A percentile compares a stretch with the other conserved stretches of the same genome.
phyloP scores from a whole-genome alignment of 2,113 vertebrate species.

The Corythoichthys haematopterus region DNA sequence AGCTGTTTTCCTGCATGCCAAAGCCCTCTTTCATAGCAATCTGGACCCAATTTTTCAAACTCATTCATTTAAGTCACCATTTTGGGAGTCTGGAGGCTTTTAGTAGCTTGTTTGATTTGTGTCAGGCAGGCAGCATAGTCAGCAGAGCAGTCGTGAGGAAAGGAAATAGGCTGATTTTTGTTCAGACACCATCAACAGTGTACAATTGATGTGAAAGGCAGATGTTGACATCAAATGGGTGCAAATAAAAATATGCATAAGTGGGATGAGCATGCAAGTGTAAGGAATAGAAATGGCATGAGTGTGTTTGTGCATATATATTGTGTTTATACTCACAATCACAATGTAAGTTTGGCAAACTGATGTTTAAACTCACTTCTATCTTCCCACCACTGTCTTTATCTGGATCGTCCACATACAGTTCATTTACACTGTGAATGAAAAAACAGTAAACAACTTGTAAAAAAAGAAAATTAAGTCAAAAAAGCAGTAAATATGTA shows the following conservation, averaged over 20 bases:
- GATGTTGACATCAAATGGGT: constrained; percentile 15
- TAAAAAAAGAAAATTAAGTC: no score
- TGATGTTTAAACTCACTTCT: constrained; percentile 98
- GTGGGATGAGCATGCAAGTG: constrained; percentile 18
- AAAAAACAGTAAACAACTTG: not conserved
- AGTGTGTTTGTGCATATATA: constrained; percentile 31
- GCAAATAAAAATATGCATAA: constrained; percentile 4
- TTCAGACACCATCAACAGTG: constrained; percentile 18
- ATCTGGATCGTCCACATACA: constrained; percentile 98
- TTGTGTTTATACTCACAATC: constrained; percentile 85
- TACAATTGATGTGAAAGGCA: constrained; percentile 3
- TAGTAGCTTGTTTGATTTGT: constrained; percentile 25
- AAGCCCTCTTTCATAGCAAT: constrained; percentile 24
- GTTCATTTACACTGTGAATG: constrained; percentile 86
- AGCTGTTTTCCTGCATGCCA: constrained; percentile 49
- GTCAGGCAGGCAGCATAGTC: constrained; percentile 42
- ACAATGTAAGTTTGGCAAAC: constrained; percentile 94
- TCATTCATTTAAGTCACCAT: constrained; percentile 51
- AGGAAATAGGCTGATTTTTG: constrained; percentile 37
- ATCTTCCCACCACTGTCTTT: constrained; percentile 98
- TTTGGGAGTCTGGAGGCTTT: constrained; percentile 33
- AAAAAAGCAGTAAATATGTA: no score
- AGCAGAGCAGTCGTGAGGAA: constrained; percentile 48
- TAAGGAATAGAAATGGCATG: constrained; percentile 32
- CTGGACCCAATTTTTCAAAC: constrained; percentile 41